These are phyloP conservation scores for Hemaris fuciformis DNA, from an alignment of 2,888 invertebrate species.

Conservation along the genomic window DNA sequence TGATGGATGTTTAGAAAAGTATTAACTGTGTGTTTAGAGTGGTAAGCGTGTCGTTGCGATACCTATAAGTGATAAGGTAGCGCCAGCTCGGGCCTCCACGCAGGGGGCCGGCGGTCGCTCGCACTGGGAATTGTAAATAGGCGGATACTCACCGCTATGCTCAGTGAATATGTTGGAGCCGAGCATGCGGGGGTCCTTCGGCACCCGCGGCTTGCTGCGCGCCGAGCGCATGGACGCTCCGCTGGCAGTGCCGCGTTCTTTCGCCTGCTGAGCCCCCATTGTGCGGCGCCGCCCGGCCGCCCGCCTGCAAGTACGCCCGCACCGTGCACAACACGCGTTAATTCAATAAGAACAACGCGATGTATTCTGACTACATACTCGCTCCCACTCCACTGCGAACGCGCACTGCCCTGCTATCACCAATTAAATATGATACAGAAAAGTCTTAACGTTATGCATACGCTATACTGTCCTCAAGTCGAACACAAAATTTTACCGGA, in stretches of 20 bases:
- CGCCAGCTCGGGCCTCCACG: not conserved
- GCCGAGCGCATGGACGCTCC: conserved; percentile 88
- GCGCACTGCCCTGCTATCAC: not conserved
- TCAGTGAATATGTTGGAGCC: conserved; percentile 97
- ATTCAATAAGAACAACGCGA: conserved; percentile 60
- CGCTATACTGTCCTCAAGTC: conserved; percentile 19
- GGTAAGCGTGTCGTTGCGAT: not conserved
- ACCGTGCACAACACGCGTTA: conserved; percentile 44
- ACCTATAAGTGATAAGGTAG: not conserved
- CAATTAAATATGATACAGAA: not conserved
- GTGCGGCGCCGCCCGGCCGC: conserved; percentile 82
- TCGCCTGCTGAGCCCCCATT: conserved; percentile 97
- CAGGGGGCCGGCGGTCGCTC: not conserved
- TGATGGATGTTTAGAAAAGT: not conserved
- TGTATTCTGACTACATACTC: conserved; percentile 48
- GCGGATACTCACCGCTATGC: conserved; percentile 90
- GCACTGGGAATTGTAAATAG: not conserved
- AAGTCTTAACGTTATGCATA: not conserved
- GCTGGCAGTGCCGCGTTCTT: conserved; percentile 90
- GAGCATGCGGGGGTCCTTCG: conserved; percentile 91
- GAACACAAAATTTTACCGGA: conserved; percentile 45
- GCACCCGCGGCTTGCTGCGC: conserved; percentile 87
- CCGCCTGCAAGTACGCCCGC: conserved; percentile 77
- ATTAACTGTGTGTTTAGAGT: not conserved
- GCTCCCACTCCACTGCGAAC: conserved; percentile 14